Evolutionary conservation across 2,113 vertebrate species (phyloP), one percentile per base, ranked within the genome.

Genomic region (Stegastes partitus): DNA sequence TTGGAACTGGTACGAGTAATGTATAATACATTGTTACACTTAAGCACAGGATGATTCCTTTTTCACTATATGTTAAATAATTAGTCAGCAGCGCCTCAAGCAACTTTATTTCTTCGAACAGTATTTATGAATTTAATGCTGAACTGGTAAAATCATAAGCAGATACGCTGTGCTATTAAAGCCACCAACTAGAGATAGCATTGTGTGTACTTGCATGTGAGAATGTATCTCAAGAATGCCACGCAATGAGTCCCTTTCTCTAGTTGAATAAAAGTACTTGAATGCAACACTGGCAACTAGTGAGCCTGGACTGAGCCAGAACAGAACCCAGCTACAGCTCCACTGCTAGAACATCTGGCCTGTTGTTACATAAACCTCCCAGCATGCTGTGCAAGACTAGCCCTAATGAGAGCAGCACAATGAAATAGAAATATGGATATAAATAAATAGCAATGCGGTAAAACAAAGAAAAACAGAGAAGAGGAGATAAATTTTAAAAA

Each of bases 291-390:
- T 15, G 25, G 3, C 25, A 50, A n/a, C 18, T 25, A 45, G 61
- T 31, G 70, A 63, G 42, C 37, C 62, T 75, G 64, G 66, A 68
- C 72, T 65, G 45, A 69, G 47, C 65, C 73, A 15, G 44, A 81
- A 55, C 69, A 65, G 51, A 71, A 77, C 64, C 78, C 14, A n/a
- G 42, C 14, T 50, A 28, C 47, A 68, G 68, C 45, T 61, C 44
- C 22, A 42, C 51, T 55, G 25, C 68, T 34, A 50, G 37, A 76
- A 83, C 87, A 86, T 81, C 80, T 89, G 82, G 64, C 61, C 57
- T 78, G 54, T 15, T 62, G 49, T 89, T 86, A 84, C 57, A 64
- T 87, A 86, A 86, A 44, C 54, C 45, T 69, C 66, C 59, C 63
- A 62, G 68, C 62, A 56, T 57, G 56, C 69, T 72, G 68, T 66